Evolutionary conservation across 2,113 vertebrate species (phyloP).

Genomic region (Ctenomys sociabilis): DNA sequence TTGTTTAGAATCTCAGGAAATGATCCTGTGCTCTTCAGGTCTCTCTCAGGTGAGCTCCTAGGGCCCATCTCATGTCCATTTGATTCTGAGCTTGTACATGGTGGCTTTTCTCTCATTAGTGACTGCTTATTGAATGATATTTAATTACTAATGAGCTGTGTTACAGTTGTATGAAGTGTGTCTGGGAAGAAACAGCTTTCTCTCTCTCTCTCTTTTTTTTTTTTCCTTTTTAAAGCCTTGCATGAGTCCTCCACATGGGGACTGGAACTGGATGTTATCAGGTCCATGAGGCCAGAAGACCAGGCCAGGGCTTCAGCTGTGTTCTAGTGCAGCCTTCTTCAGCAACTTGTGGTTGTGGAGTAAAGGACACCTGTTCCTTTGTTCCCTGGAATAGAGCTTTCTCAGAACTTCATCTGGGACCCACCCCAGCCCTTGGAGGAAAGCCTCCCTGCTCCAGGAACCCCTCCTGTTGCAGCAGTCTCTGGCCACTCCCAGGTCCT

Average conservation of each 20-base stretch:
- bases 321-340: background rate
- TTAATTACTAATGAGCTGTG: background rate
- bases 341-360: background rate
- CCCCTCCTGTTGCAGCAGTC: background rate
- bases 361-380: background rate
- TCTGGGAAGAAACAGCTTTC: background rate
- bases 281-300: background rate
- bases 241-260: background rate
- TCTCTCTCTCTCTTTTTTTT: too few relatives aligned
- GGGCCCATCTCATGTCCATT: background rate
- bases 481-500: background rate
- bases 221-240: background rate
- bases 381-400: too few relatives aligned
- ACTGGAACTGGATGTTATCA: background rate
- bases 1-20: background rate
- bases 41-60: background rate
- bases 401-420: too few relatives aligned
- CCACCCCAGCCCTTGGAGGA: rapidly evolving
- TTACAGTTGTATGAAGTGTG: background rate
- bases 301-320: background rate
- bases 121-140: background rate
- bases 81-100: background rate
- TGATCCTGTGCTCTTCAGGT: background rate
- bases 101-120: background rate
- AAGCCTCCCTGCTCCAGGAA: background rate